Conservation (phyloP, 1,140 invertebrate species). For the Pachyrhynchus sulphureomaculatus region DNA sequence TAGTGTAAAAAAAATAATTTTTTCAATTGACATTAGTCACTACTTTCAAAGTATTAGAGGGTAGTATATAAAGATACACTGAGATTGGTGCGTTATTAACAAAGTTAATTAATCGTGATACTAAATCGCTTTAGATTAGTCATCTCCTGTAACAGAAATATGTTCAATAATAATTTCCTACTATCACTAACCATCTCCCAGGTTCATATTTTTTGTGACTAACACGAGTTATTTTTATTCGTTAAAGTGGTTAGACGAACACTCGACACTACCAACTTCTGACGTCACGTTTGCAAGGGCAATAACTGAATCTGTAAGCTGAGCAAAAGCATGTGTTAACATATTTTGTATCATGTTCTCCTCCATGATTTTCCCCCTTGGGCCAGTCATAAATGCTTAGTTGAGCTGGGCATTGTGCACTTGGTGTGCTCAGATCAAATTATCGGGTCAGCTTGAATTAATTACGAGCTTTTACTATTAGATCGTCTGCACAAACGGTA, state of each 20-base stretch:
- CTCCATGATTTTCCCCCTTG: neutral
- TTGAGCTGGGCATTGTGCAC: neutral
- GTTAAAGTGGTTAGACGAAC: conserved; percentile 66
- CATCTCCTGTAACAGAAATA: too few species aligned
- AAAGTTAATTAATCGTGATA: too few species aligned
- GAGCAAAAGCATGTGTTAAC: conserved; percentile 2
- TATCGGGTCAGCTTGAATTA: too few species aligned
- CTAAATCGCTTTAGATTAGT: too few species aligned
- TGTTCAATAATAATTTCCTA: neutral
- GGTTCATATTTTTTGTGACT: conserved; percentile 34
- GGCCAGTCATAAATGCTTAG: neutral
- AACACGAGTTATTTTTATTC: conserved; percentile 36
- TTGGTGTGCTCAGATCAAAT: too few species aligned
- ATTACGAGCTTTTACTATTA: too few species aligned
- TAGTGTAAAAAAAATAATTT: too few species aligned
- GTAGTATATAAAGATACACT: too few species aligned
- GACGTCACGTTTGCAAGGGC: conserved; percentile 62
- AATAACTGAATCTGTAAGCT: conserved; percentile 63
- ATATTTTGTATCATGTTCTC: neutral
- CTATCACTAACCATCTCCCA: neutral
- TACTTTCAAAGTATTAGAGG: too few species aligned
- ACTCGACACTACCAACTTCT: conserved; percentile 63
- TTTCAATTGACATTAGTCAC: too few species aligned
- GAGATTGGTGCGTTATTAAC: too few species aligned
- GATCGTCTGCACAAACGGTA: too few species aligned